A percentile compares a stretch with the other conserved stretches of the same genome.
phyloP scores from a whole-genome alignment of 2,888 invertebrate genomes.

The Megalurothrips usitatus region DNA sequence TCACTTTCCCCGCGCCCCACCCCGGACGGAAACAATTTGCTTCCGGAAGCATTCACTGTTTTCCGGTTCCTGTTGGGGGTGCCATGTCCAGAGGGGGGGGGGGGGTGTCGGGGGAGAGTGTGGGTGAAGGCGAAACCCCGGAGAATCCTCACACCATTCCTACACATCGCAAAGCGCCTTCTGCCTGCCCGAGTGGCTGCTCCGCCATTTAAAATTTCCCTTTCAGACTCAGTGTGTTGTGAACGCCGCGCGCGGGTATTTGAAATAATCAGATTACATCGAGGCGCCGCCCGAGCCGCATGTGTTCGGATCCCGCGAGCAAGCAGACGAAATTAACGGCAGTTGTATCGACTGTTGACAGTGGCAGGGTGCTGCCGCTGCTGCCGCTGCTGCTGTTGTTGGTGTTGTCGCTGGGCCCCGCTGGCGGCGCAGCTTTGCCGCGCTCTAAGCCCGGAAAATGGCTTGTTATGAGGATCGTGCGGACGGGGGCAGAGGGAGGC shows the following conservation, averaged over 20 bases:
- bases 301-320: not conserved
- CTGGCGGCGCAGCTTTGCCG: not conserved
- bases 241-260: too few relatives aligned
- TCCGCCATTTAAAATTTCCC: too few relatives aligned
- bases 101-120: not conserved
- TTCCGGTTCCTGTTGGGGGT: not conserved
- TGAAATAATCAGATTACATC: not conserved
- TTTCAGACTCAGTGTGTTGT: too few relatives aligned
- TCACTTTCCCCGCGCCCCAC: not conserved
- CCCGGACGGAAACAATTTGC: conserved; percentile 2
- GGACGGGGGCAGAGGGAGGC: too few relatives aligned
- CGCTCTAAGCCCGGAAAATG: not conserved
- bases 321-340: conserved; percentile 17
- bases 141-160: too few relatives aligned
- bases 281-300: not conserved
- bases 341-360: conserved; percentile 26
- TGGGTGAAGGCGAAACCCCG: too few relatives aligned
- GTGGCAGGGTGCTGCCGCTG: not conserved
- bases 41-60: not conserved
- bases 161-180: too few relatives aligned
- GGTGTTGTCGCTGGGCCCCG: not conserved
- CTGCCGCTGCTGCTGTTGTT: not conserved
- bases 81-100: not conserved
- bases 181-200: too few relatives aligned
- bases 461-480: too few relatives aligned